Evolutionary conservation across 1,140 invertebrate species (phyloP).

Genomic region (Drosophila tsacasi): DNA sequence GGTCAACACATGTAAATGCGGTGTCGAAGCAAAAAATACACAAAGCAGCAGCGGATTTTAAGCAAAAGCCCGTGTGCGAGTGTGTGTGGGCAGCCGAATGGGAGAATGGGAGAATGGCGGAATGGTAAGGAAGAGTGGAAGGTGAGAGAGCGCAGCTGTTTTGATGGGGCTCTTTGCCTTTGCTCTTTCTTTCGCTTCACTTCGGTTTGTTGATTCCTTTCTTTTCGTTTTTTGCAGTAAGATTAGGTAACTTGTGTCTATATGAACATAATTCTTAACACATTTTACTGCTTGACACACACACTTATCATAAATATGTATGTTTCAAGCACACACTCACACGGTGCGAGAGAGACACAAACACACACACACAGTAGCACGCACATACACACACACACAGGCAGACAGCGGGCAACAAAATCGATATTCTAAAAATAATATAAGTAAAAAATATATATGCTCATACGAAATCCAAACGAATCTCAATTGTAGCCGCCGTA

Average conservation of each 20-base stretch:
- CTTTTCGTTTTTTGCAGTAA: slow-evolving; percentile 61
- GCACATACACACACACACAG: slow-evolving; percentile 26
- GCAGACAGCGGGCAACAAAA: slow-evolving; percentile 70
- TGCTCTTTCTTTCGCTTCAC: slow-evolving; percentile 31
- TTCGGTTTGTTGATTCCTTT: slow-evolving; percentile 48
- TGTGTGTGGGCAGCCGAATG: slow-evolving; percentile 50
- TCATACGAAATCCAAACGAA: slow-evolving; percentile 74
- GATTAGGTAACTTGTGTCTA: slow-evolving; percentile 80
- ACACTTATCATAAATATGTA: slow-evolving; percentile 57
- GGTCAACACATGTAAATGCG: slow-evolving; percentile 66
- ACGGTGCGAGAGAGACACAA: slow-evolving; percentile 42
- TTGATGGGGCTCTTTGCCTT: slow-evolving; percentile 49
- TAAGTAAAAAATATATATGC: slow-evolving; percentile 75
- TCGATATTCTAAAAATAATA: slow-evolving; percentile 84
- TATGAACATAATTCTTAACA: slow-evolving; percentile 81
- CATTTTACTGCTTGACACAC: slow-evolving; percentile 62
- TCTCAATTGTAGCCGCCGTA: slow-evolving; percentile 64
- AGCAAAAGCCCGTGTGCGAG: slow-evolving; percentile 12
- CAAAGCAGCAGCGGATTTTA: slow-evolving; percentile 35
- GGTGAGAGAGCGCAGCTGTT: slow-evolving; percentile 63
- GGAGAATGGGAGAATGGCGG: slow-evolving; percentile 56
- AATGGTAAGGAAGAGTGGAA: slow-evolving; percentile 28
- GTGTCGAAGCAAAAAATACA: slow-evolving; percentile 45
- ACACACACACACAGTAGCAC: slow-evolving; percentile 32
- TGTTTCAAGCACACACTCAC: slow-evolving; percentile 46